Evolutionary conservation across 2,113 vertebrate species (phyloP), one percentile per base, ranked within the genome.

Genomic region (Microcebus ravelobensis): DNA sequence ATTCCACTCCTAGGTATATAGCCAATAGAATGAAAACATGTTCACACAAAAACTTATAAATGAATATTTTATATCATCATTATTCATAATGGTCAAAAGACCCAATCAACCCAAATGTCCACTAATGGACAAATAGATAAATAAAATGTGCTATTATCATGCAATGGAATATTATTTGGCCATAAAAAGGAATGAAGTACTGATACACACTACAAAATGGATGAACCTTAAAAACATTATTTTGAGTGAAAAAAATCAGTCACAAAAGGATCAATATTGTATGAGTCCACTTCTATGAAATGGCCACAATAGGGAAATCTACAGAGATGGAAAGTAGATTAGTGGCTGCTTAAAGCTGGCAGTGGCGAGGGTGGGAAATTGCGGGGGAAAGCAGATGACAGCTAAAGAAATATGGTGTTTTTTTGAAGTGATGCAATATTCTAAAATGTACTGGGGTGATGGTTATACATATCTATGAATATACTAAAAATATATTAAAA

Each of bases 241-340:
- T n/a, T 39, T 88, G 84, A 94, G 59, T 90, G 13, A 92, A 95
- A 96, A 31, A 65, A 88, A 23, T 13, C 55, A 91, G 87, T 84
- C 74, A 94, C 42, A 92, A 96, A 94, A 90, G 50, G 67, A 36
- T 25, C 90, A 86, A 68, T 81, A 95, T 6, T 82, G 2, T 52
- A 74, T 73, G 73, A 85, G 63, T 82, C 65, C 55, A 74, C 73
- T 59, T 76, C 89, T 55, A 88, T 82, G 36, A 96, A 93, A 94
- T 91, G n/a, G 61, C 29, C 65, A 92, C 39, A 81, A 97, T 52
- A 55, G 4, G 59, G 42, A 97, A 96, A 94, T 92, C 74, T 94
- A 59, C 21, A 91, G 59, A 48, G 27, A 81, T 34, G 80, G 25
- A 84, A 95, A 84, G 39, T 71, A 92, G 6, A 67, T 81, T 88